Conservation (phyloP, 2,113 vertebrate species). For the Cebus imitator region DNA sequence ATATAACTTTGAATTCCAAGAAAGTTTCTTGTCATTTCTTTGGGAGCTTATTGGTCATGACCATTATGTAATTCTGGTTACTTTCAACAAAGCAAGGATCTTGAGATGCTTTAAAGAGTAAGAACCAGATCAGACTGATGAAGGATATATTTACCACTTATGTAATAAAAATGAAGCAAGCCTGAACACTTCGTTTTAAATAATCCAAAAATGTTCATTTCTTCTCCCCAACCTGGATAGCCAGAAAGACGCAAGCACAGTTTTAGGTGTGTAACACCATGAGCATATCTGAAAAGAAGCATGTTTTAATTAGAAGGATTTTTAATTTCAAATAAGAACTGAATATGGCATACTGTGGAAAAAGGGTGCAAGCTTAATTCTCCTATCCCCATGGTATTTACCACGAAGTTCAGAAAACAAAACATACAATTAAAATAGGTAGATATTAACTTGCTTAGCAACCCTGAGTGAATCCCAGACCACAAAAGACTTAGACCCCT, state of each 20-base stretch:
- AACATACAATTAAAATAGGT: not conserved
- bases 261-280: not conserved
- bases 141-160: not conserved
- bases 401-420: not conserved
- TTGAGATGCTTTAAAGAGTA: not conserved
- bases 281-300: not conserved
- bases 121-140: not conserved
- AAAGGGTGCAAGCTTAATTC: not conserved
- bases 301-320: not conserved
- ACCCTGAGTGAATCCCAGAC: not conserved
- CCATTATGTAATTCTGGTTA: not conserved
- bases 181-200: not conserved
- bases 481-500: not conserved
- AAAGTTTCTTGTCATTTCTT: not conserved
- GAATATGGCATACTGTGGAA: not conserved
- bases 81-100: not conserved
- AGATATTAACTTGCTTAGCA: not conserved
- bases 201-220: not conserved
- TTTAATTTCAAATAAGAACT: not conserved
- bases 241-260: not conserved
- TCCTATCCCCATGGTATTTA: not conserved
- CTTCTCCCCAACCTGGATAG: not conserved
- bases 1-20: not conserved
- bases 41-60: not conserved
- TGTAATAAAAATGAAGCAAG: not conserved